Evolutionary conservation across 2,888 invertebrate species (phyloP).

Genomic region (Steinernema carpocapsae): DNA sequence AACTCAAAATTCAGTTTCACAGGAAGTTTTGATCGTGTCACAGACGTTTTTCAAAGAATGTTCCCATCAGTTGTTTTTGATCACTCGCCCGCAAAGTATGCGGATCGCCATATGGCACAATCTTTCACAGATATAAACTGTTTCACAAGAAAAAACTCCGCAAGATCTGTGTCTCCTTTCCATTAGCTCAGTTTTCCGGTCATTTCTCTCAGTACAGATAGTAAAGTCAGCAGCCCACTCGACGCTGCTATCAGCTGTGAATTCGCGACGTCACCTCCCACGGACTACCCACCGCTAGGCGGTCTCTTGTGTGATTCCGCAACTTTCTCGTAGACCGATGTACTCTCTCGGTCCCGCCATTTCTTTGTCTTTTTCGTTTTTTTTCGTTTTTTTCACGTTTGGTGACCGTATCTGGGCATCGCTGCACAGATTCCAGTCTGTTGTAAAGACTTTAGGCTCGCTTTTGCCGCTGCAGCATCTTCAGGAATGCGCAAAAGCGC

Average conservation of each 20-base stretch:
- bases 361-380: neutral
- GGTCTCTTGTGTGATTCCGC: slow-evolving; percentile 20
- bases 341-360: neutral
- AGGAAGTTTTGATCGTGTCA: no score
- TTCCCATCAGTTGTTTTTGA: slow-evolving; percentile 21
- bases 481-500: neutral
- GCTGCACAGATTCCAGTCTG: neutral
- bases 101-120: slow-evolving; percentile 4
- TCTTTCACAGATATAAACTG: neutral
- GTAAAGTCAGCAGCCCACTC: slow-evolving; percentile 7
- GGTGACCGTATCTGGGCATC: neutral
- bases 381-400: neutral
- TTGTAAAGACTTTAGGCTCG: neutral
- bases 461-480: neutral
- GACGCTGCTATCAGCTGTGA: slow-evolving; percentile 27
- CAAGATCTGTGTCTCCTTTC: neutral
- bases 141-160: slow-evolving; percentile 6
- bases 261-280: slow-evolving; percentile 12
- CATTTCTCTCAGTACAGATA: slow-evolving; percentile 5
- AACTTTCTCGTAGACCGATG: neutral
- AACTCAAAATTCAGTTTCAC: no score
- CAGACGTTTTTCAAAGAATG: no score
- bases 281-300: neutral
- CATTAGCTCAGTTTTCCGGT: slow-evolving; percentile 9
- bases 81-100: neutral